Base-by-base conservation (phyloP, 2,888 invertebrate species). In the Lordiphosa andalusiaca region DNA sequence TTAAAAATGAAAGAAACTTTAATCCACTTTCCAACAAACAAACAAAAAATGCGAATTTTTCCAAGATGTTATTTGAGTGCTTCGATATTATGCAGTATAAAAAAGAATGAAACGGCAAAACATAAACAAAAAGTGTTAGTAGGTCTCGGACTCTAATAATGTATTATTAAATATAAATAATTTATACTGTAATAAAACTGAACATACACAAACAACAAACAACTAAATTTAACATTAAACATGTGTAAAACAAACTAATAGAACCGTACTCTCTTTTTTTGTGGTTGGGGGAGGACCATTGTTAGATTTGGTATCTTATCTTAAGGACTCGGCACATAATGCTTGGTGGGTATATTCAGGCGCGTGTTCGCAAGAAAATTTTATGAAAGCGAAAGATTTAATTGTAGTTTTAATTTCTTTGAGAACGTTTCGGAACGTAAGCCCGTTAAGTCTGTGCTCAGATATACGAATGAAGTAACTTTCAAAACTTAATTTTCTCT, bases 81-180 rank as follows among this genome's bases (percentile, higher is more conserved):
- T 76, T 76, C 76, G 77, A 81, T 81, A 81, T 69, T 76, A 76
- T 59, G 64, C 76, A 77, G 69, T 69, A 75, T 59, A 55, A 67
- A 70, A 70, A 21, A 19, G 10, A 44, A 16, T 13, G 33, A 30
- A 33, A 44, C 13, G 30, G 51, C 30, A 44, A 41, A 33, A 33
- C 41, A 53, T 33, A 37, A 54, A 63, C 53, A 46, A 53, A 55
- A 67, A 56, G 64, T 73, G 72, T 82, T 75, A 78, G 80, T 75
- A 78, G 80, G 71, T 75, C 64, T 67, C 67, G 67, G 61, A 73
- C 75, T 82, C 64, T 78, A 78, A 78, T 78, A 71, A 75, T 82
- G 77, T 78, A 78, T 78, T 78, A 78, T 82, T 78, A 78, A 77
- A 82, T 82, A 82, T 82, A 76, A 74, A 82, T 77, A 71, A 82